Evolutionary conservation across 2,113 vertebrate species (phyloP).

Genomic region (Nothoprocta pentlandii): DNA sequence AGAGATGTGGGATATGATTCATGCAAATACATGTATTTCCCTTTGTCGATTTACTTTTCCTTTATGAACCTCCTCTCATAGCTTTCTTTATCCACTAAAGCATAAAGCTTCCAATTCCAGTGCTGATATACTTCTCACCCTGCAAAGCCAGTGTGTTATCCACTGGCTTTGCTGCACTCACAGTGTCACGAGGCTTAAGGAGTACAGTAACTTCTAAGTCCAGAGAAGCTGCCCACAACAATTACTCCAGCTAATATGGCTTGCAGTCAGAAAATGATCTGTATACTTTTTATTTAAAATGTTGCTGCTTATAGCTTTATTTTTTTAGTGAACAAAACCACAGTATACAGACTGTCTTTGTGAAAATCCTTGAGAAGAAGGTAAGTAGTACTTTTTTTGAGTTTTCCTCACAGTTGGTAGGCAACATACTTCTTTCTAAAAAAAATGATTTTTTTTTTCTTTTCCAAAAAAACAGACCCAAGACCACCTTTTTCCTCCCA

Average conservation of each 20-base stretch:
- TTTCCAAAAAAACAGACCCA: not conserved
- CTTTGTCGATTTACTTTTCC: not conserved
- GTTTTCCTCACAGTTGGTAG: not conserved
- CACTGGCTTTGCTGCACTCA: not conserved
- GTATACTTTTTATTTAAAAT: not conserved
- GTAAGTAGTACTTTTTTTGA: accelerated
- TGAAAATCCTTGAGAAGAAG: not conserved
- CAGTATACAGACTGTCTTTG: not conserved
- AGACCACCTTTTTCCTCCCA: not conserved
- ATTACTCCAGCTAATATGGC: not conserved
- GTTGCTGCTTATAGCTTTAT: not conserved
- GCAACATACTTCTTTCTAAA: not conserved
- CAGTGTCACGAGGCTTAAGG: not conserved
- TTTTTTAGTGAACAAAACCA: not conserved
- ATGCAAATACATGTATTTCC: not conserved
- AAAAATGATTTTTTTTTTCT: not conserved
- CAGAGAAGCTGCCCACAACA: not conserved
- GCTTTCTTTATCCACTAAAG: not conserved
- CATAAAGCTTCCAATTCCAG: not conserved
- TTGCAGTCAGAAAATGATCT: not conserved
- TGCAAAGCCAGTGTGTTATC: not conserved
- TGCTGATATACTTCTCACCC: not conserved
- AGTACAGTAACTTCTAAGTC: not conserved
- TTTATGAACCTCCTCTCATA: not conserved
- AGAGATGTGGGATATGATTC: not conserved